These are phyloP conservation scores for Trichosurus vulpecula DNA, from an alignment of 2,797 vertebrate genomes.

Conservation along the genomic window DNA sequence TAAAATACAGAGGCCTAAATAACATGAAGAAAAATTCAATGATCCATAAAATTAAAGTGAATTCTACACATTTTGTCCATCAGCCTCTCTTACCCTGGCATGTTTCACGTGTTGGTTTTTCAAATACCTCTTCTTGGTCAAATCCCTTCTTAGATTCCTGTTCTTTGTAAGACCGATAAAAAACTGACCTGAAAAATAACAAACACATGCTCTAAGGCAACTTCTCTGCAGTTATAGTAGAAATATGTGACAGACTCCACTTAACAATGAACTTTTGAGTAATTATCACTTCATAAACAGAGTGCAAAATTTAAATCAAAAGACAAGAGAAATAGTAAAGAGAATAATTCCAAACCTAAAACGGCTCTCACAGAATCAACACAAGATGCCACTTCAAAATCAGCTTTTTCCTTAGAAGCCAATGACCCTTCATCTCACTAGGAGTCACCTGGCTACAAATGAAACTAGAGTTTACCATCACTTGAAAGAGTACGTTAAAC, in stretches of 20 bases:
- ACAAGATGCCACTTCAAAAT: not conserved
- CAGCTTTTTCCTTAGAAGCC: not conserved
- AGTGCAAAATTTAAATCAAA: conserved; percentile 29
- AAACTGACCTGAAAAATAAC: conserved; percentile 91
- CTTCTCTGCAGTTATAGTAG: not conserved
- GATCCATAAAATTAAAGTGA: not conserved
- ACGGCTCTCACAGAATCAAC: not conserved
- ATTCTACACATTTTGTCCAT: conserved; percentile 8
- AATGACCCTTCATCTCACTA: not conserved
- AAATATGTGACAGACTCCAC: not conserved
- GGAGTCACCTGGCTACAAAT: not conserved
- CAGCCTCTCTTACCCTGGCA: conserved; percentile 90
- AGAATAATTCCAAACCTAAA: conserved; percentile 16
- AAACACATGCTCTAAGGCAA: conserved; percentile 43
- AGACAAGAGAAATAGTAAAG: conserved; percentile 30
- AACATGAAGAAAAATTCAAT: not conserved
- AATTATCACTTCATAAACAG: conserved; percentile 35
- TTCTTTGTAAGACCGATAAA: conserved; percentile 99
- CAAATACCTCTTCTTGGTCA: conserved; percentile 98
- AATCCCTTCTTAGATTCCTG: conserved; percentile 99
- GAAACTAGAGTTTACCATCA: not conserved
- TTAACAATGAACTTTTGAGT: conserved; percentile 29
- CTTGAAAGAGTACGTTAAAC: not conserved
- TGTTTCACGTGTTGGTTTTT: conserved; percentile 96
- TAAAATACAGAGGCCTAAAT: not conserved